Base-by-base conservation (phyloP, 1,140 invertebrate species). In the Melipona quadrifasciata region DNA sequence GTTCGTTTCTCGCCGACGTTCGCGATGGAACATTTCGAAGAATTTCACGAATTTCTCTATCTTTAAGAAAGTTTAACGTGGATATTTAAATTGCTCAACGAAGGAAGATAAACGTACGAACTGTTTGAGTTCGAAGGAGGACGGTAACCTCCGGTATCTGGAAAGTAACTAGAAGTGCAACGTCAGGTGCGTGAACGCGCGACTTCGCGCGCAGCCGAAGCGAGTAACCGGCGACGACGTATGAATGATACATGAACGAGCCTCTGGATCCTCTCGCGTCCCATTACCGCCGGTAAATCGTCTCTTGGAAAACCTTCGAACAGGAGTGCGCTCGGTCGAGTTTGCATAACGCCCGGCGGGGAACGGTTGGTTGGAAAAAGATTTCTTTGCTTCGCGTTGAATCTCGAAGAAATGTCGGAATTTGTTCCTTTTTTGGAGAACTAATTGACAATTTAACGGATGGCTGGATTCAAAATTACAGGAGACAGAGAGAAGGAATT, bases 221-320 rank as follows among this genome's bases (percentile, higher is more conserved):
- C 79, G 75, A 79, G 86, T 90, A 89, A 90, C 80, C 84, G 86
- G 83, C 78, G 77, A 79, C 86, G 84, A 81, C 76, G 83, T 87
- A 90, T 90, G 89, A 90, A 90, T 90, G 89, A 90, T 90, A 90
- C 89, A 90, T 89, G 89, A 90, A 89, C 80, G 88, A 87, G 81
- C 76, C 79, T 82, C 75, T 24, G 86, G 84, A 89, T 89, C 86
- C 83, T 86, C 86, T 88, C 73, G 88, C 81, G 86, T 86, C 85
- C 79, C 77, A 89, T 89, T 89, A 90, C 81, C 74, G 80, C 57
- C 82, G 47, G 84, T 90, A 90, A 89, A 90, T 89, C 87, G 89
- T 90, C 84, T 65, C 82, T 72, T 55, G 79, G 83, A 89, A 89
- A 89, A 89, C 68, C 87, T 89, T 79, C 83, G 86, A 88, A 88